Evolutionary conservation across 1,140 invertebrate genomes (phyloP).

Genomic region (Eurosta solidaginis): DNA sequence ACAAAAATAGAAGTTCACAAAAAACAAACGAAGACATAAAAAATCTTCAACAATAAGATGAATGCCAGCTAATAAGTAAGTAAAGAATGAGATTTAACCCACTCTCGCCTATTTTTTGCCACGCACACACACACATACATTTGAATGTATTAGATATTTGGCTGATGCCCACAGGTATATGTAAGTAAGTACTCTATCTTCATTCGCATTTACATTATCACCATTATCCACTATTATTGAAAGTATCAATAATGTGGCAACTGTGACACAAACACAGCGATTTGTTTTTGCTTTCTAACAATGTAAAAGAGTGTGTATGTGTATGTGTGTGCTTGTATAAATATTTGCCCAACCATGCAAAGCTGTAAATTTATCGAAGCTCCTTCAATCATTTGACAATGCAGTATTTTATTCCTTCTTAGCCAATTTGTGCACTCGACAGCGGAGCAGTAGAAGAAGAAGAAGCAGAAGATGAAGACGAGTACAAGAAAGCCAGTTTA

Average conservation of each 20-base stretch:
- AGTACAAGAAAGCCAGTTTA: background rate
- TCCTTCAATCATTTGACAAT: conserved; percentile 26
- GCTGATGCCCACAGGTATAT: conserved; percentile 2
- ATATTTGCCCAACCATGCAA: background rate
- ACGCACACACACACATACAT: background rate
- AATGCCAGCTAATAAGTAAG: background rate
- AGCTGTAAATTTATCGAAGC: conserved; percentile 27
- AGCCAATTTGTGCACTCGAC: background rate
- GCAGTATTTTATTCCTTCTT: conserved; percentile 10
- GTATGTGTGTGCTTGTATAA: background rate
- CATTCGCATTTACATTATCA: conserved; percentile 42
- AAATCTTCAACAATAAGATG: background rate
- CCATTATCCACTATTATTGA: conserved; percentile 50
- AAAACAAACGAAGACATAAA: background rate
- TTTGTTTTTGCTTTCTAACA: too few species aligned
- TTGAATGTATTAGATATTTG: background rate
- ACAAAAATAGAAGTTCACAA: too few species aligned
- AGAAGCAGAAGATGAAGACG: background rate
- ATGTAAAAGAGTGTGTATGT: background rate
- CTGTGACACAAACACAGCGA: conserved; percentile 11
- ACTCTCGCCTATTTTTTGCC: background rate
- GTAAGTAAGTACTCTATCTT: conserved; percentile 19
- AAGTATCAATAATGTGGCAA: conserved; percentile 48
- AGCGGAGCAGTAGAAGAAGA: background rate
- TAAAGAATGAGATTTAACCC: conserved; percentile 4